A percentile compares a stretch with the other conserved stretches of the same genome.
Evolutionary conservation across 2,888 invertebrate genomes (phyloP).

Genomic region (Nomada fucata): DNA sequence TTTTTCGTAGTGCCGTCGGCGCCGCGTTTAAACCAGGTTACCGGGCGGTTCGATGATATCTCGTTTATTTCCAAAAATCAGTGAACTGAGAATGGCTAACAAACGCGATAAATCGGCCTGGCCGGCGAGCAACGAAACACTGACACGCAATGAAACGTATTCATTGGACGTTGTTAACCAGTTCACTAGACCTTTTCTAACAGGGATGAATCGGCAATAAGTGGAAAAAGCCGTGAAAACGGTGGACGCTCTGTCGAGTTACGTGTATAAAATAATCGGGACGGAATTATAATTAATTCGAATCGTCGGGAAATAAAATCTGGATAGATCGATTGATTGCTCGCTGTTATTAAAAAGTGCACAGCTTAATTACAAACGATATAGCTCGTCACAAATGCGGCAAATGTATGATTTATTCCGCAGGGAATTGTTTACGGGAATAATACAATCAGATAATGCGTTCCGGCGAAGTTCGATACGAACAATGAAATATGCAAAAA

Average conservation of each 20-base stretch:
- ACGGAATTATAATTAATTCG: no score
- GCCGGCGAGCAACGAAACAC: conserved; percentile 47
- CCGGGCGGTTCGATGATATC: conserved; percentile 57
- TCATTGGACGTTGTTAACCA: conserved; percentile 65
- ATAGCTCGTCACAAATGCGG: no score
- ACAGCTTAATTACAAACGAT: no score
- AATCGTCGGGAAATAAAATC: no score
- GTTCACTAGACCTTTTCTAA: conserved; percentile 18
- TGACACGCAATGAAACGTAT: conserved; percentile 68
- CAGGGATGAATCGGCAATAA: conserved; percentile 38
- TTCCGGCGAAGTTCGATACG: no score
- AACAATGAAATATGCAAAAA: no score
- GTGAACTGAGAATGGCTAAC: conserved; percentile 41
- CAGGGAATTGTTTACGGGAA: no score
- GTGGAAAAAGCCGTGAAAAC: not conserved
- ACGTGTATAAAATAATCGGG: no score
- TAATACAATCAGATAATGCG: no score
- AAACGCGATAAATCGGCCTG: conserved; percentile 62
- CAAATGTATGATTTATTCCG: no score
- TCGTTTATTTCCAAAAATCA: conserved; percentile 62
- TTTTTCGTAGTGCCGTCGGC: conserved; percentile 1
- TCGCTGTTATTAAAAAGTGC: no score
- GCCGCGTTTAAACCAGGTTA: conserved; percentile 16
- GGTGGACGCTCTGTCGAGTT: not conserved
- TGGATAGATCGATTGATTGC: no score